These are phyloP conservation scores for Climacteris rufus DNA, from an alignment of 2,113 vertebrate species.

Conservation along the genomic window DNA sequence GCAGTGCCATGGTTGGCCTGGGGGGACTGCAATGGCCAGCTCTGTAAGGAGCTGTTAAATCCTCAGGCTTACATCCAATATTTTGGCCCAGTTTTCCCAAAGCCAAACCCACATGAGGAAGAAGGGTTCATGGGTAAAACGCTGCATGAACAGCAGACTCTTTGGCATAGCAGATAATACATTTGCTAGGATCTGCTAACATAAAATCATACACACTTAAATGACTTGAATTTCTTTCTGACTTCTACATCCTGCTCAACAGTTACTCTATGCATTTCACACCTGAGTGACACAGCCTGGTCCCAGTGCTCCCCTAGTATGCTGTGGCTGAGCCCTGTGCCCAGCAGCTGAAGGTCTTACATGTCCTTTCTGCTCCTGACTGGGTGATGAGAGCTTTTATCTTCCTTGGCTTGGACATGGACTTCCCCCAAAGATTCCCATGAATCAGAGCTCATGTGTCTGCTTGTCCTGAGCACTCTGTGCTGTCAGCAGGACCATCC, in stretches of 20 bases:
- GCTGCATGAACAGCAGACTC: not conserved
- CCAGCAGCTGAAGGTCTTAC: not conserved
- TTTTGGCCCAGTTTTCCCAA: not conserved
- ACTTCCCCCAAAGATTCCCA: not conserved
- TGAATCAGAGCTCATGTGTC: not conserved
- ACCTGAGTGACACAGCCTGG: fast-evolving
- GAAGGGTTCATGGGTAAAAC: not conserved
- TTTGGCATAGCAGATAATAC: not conserved
- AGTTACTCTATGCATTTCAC: not conserved
- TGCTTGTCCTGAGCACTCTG: not conserved
- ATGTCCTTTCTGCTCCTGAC: not conserved
- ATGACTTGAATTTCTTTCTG: not conserved
- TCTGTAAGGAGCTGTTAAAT: not conserved
- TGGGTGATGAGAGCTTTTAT: not conserved
- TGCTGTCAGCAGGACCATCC: not conserved
- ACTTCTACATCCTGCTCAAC: not conserved
- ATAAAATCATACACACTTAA: not conserved
- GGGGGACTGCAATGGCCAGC: not conserved
- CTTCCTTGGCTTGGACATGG: not conserved
- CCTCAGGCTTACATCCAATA: not conserved
- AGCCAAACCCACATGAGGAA: not conserved
- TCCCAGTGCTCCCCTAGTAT: not conserved
- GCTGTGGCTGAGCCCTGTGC: not conserved
- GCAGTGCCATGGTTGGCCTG: not conserved
- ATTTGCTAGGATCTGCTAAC: not conserved